Evolutionary conservation across 1,140 invertebrate species (phyloP), one percentile per base, ranked within the genome.

Genomic region (Brachionus angularis): DNA sequence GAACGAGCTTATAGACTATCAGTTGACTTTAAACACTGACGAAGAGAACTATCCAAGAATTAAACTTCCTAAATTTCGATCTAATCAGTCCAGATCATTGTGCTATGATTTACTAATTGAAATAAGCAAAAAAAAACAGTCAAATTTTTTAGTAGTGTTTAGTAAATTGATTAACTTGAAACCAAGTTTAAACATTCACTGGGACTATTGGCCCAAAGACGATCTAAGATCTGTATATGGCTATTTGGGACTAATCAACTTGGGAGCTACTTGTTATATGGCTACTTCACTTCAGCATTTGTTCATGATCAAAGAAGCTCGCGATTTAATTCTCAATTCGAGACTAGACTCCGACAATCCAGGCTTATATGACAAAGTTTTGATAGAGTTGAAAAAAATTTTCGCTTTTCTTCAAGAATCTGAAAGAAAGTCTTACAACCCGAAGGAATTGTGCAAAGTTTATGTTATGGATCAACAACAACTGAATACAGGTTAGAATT

Each of bases 211-310:
- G 67, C 67, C 67, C n/a, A 23, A 47, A 21, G 67, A 70, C 0
- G 67, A 70, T 25, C 46, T 29, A 5, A 12, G 67, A 8, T 70
- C 46, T 4, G 27, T 31, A 25, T 70, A 16, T 27, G 70, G 70
- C n/a, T 95, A 93, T 80, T 91, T 94, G 0, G 93, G 93, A 0
- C 81, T 96, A 3, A 93, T 91, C 0, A 96, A 96, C 81, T 82
- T 96, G 4, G 93, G 93, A n/a, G 93, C 93, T 12, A 96, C 93
- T 0, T 96, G 93, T 79, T 96, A 96, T 79, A 93, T 96, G 91
- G 93, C 93, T 2, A 92, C 92, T 21, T 94, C 91, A 77, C 91
- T 96, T 86, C 93, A 96, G 78, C 93, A 95, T 81, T 79, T 96
- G 29, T 96, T 91, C 76, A 96, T 96, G 92, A 93, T 96, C 86